Conservation (phyloP, 2,888 invertebrate species). For the Ochropacha duplaris region DNA sequence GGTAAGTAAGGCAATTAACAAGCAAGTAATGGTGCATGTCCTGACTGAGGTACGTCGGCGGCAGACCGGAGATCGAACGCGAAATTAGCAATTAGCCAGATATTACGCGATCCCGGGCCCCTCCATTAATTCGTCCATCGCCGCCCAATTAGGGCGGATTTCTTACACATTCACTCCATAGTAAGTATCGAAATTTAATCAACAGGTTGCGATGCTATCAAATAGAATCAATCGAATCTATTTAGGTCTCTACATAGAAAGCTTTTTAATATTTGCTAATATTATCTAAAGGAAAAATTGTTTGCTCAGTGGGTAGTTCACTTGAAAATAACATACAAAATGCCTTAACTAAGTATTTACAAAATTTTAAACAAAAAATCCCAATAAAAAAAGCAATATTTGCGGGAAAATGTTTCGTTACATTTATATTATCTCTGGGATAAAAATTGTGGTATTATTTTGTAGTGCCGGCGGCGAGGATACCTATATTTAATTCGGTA, state of each 20-base stretch:
- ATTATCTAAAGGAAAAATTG: too few relatives aligned
- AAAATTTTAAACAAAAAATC: too few relatives aligned
- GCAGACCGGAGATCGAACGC: conserved; percentile 70
- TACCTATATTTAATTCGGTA: too few relatives aligned
- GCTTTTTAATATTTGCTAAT: neutral
- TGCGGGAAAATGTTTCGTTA: neutral
- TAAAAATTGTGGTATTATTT: neutral
- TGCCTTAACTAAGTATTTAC: too few relatives aligned
- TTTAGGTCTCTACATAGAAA: neutral
- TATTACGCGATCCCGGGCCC: conserved; percentile 47
- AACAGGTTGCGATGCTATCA: conserved; percentile 33
- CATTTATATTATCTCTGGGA: neutral
- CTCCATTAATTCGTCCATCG: conserved; percentile 36
- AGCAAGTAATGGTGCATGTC: conserved; percentile 47
- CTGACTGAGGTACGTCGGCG: conserved; percentile 34
- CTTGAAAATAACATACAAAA: too few relatives aligned
- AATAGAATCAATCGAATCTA: neutral
- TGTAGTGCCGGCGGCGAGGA: too few relatives aligned
- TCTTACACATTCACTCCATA: conserved; percentile 24
- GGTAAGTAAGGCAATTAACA: conserved; percentile 48
- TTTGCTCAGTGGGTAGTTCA: too few relatives aligned
- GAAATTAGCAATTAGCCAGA: conserved; percentile 74
- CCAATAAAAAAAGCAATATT: too few relatives aligned
- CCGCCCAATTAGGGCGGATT: conserved; percentile 34
- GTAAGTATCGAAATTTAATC: conserved; percentile 32